Percentiles rank a stretch among this genome's conserved stretches.
Conservation (phyloP, 2,888 invertebrate genomes). For the Acleris literana region DNA sequence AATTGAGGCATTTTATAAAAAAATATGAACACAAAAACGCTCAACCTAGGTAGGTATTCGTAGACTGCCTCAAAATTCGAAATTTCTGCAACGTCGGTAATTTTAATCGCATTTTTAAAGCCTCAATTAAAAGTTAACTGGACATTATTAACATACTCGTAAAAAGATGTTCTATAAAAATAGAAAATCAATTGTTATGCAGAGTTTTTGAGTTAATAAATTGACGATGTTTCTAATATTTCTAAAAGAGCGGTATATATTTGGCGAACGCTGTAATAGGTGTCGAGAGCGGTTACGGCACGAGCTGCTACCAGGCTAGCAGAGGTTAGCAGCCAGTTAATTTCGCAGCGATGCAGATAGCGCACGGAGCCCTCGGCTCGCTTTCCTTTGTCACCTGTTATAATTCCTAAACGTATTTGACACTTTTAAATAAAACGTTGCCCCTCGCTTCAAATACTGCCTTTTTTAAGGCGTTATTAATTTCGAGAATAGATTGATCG, state of each 20-base stretch:
- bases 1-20: too few relatives aligned
- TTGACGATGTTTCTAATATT: too few relatives aligned
- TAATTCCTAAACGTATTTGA: slow-evolving; percentile 52
- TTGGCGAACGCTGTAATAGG: slow-evolving; percentile 18
- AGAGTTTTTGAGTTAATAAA: too few relatives aligned
- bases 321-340: slow-evolving; percentile 68
- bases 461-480: slow-evolving; percentile 47
- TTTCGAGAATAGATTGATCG: slow-evolving; percentile 48
- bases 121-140: too few relatives aligned
- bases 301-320: slow-evolving; percentile 50
- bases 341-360: slow-evolving; percentile 75
- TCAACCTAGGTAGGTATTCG: too few relatives aligned
- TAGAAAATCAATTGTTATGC: too few relatives aligned
- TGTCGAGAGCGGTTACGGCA: slow-evolving; percentile 50
- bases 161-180: too few relatives aligned
- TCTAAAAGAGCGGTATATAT: background rate
- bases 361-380: slow-evolving; percentile 60
- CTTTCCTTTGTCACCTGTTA: slow-evolving; percentile 63
- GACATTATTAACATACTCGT: too few relatives aligned
- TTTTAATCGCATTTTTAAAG: too few relatives aligned
- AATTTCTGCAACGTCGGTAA: too few relatives aligned
- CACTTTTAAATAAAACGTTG: slow-evolving; percentile 24
- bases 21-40: too few relatives aligned
- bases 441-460: slow-evolving; percentile 5
- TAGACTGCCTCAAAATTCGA: too few relatives aligned